Conservation (phyloP, 1,140 invertebrate genomes). For the Phortica variegata region DNA sequence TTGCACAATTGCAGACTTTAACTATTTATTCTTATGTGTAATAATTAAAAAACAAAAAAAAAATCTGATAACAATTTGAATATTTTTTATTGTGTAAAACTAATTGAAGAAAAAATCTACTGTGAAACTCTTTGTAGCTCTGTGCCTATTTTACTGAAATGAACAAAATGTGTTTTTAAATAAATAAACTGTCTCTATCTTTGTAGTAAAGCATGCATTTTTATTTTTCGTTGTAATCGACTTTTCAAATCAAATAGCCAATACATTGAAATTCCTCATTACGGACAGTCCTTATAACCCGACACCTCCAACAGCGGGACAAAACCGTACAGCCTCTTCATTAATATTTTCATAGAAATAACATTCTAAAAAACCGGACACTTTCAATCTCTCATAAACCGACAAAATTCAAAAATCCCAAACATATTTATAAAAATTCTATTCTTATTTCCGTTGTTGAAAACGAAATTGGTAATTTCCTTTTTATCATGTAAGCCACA, state of each 20-base stretch:
- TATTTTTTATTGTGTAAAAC: slow-evolving; percentile 18
- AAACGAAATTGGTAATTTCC: too few species aligned
- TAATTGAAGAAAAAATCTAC: slow-evolving; percentile 34
- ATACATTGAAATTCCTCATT: too few species aligned
- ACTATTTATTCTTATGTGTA: slow-evolving; percentile 32
- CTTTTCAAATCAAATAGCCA: too few species aligned
- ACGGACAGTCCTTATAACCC: too few species aligned
- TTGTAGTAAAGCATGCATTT: not conserved
- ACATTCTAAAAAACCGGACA: too few species aligned
- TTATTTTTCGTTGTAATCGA: not conserved
- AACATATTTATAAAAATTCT: too few species aligned
- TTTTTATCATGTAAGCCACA: too few species aligned
- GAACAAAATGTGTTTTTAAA: slow-evolving; percentile 39
- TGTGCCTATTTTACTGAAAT: slow-evolving; percentile 33
- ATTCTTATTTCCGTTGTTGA: too few species aligned
- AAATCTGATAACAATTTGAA: slow-evolving; percentile 7
- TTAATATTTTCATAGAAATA: not conserved
- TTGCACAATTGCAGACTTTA: slow-evolving; percentile 18
- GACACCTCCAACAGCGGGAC: too few species aligned
- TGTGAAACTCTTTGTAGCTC: slow-evolving; percentile 45
- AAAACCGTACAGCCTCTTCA: not conserved
- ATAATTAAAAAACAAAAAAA: slow-evolving; percentile 28
- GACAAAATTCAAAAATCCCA: too few species aligned
- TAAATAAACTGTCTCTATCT: not conserved
- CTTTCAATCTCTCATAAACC: too few species aligned